Percentiles rank a stretch among this genome's conserved stretches.
Evolutionary conservation across 2,797 vertebrate genomes (phyloP).

Genomic region (Serranus cabrilla): DNA sequence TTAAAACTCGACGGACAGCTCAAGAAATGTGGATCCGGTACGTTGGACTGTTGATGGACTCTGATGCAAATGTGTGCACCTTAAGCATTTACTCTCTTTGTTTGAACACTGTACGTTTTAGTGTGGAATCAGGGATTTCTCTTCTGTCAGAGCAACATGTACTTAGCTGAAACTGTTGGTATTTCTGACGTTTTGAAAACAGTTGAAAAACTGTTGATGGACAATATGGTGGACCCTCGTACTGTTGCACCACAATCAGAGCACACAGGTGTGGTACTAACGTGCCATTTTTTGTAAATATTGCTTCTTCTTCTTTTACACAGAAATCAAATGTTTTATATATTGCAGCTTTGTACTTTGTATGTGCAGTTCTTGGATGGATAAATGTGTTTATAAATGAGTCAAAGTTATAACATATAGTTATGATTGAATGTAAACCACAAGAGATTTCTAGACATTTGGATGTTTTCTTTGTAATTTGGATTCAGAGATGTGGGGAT

Average conservation of each 20-base stretch:
- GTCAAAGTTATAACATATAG: constrained; percentile 15
- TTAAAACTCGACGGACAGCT: constrained; percentile 33
- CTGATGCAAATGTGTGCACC: constrained; percentile 45
- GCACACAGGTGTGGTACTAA: constrained; percentile 7
- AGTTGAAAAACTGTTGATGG: constrained; percentile 17
- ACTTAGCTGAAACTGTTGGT: constrained; percentile 19
- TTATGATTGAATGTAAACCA: constrained; percentile 53
- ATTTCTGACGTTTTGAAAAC: not conserved
- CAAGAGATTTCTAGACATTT: constrained; percentile 34
- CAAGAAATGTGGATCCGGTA: constrained; percentile 14
- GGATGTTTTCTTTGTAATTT: constrained; percentile 28
- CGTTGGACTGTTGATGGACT: constrained; percentile 53
- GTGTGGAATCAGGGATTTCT: constrained; percentile 63
- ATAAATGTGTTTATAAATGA: constrained; percentile 41
- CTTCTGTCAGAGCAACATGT: constrained; percentile 36
- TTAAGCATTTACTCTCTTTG: constrained; percentile 48
- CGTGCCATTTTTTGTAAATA: constrained; percentile 69
- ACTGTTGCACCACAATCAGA: constrained; percentile 24
- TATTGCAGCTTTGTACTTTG: constrained; percentile 29
- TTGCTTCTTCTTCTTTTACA: constrained; percentile 43
- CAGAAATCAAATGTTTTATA: constrained; percentile 57
- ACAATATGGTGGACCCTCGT: constrained; percentile 18
- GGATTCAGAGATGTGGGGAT: constrained; percentile 31
- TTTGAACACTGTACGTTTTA: constrained; percentile 55
- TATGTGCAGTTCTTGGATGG: constrained; percentile 44